Evolutionary conservation across 37 sponge, comb jelly and placozoan genomes (phyloP).

Genomic region (Halichondria panicea): DNA sequence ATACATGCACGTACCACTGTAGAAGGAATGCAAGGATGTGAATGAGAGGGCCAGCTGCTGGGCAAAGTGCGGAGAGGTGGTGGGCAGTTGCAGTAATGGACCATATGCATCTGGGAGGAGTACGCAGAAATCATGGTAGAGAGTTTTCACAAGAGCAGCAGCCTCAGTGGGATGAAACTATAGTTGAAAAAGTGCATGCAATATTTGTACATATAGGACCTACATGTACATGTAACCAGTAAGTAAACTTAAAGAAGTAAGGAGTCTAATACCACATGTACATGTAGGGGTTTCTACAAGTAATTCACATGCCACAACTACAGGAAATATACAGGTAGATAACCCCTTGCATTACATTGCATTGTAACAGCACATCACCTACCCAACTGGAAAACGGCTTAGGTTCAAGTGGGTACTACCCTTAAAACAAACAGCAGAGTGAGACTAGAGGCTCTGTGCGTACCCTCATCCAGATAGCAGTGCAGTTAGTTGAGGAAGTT

Average conservation of each 20-base stretch:
- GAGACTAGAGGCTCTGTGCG: background rate
- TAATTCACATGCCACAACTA: no score
- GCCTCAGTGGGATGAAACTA: constrained; percentile 51
- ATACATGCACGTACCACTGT: constrained; percentile 27
- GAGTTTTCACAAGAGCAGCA: constrained; percentile 5
- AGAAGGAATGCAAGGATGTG: constrained; percentile 55
- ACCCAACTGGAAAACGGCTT: no score
- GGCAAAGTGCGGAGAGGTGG: constrained; percentile 53
- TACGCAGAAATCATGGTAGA: constrained; percentile 67
- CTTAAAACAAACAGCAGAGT: background rate
- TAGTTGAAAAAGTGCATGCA: background rate
- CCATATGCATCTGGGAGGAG: constrained; percentile 55
- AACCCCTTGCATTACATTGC: no score
- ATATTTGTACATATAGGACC: no score
- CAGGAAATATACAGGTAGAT: no score
- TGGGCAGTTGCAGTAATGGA: constrained; percentile 46
- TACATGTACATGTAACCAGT: background rate
- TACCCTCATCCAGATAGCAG: constrained; percentile 76
- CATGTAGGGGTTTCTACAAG: background rate
- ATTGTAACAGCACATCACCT: no score
- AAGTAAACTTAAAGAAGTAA: background rate
- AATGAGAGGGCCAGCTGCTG: constrained; percentile 42
- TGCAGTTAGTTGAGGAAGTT: constrained; percentile 33
- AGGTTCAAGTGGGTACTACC: no score
- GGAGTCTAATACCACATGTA: no score